Percentiles rank a stretch among this genome's conserved stretches.
These are phyloP conservation scores for Thalassaphorura encarpata DNA, from an alignment of 1,140 invertebrate genomes.

Conservation along the genomic window DNA sequence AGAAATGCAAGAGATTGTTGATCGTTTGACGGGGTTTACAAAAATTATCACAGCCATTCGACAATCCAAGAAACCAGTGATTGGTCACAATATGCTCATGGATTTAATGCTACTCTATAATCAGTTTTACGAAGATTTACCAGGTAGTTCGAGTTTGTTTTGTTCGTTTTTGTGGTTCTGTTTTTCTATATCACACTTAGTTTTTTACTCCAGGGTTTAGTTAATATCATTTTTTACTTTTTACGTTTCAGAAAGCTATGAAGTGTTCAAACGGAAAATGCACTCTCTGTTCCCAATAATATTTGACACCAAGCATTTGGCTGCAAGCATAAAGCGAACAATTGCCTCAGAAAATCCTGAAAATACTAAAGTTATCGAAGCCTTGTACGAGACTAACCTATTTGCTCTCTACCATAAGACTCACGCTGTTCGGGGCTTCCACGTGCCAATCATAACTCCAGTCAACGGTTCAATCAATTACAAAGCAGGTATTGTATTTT, in stretches of 20 bases:
- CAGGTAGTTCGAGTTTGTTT: conserved; percentile 40
- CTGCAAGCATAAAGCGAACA: conserved; percentile 41
- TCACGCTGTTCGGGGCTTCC: conserved; percentile 3
- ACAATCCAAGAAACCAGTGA: conserved; percentile 52
- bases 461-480: conserved; percentile 34
- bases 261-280: conserved; percentile 52
- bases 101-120: conserved; percentile 60
- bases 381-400: conserved; percentile 6
- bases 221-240: not conserved
- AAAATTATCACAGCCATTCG: conserved; percentile 52
- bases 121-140: conserved; percentile 58
- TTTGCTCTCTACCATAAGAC: conserved; percentile 13
- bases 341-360: not conserved
- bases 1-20: conserved; percentile 38
- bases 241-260: conserved; percentile 45
- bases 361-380: not conserved
- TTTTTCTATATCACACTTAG: not conserved
- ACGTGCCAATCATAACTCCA: conserved; percentile 12
- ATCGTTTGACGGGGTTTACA: conserved; percentile 53
- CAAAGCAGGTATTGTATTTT: not conserved
- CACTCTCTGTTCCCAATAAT: conserved; percentile 53
- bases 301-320: conserved; percentile 62
- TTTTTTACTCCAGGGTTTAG: not conserved
- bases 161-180: conserved; percentile 6
- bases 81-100: conserved; percentile 62